Evolutionary conservation across 2,888 invertebrate genomes (phyloP), one percentile per base, ranked within the genome.

Genomic region (Rhagonycha lutea): DNA sequence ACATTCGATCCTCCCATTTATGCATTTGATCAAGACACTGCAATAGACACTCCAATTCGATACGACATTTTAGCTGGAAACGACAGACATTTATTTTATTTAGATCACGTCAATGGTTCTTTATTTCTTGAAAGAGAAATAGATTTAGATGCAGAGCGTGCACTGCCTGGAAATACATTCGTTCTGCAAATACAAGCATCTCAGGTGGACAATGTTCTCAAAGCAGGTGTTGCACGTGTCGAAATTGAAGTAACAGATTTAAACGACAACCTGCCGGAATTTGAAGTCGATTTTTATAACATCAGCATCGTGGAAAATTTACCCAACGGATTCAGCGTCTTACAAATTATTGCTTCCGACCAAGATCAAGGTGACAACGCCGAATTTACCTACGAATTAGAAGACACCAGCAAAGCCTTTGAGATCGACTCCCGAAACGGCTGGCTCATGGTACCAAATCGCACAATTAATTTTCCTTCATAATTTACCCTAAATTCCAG

Each of bases 221-320:
- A 94, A 83, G 91, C 93, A 28, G 94, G 94, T 0, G 89, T 92
- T 5, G 94, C 96, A 0, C 89, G 93, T 70, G 90, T 94, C 0
- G 94, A 95, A 85, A 88, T 96, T 0, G 92, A 95, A 86, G 88
- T 95, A 3, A 84, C 93, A 60, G 95, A 96, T 83, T 87, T 95
- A 10, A 95, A 96, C 83, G 96, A 96, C 85, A 96, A 96, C 86
- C 88, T 94, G 23, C 96, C 96, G 0, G 94, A 95, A 82, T 97
- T 97, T 81, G 96, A 96, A 85, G 95, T 95, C 0, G 96, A 96
- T 83, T 92, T 95, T 83, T 96, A 97, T 85, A 96, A 96, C 82
- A 96, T 97, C 79, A 96, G 96, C 80, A 96, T 97, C 79, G 96
- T 96, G 63, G 97, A 97, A 86, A 97, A 97, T 86, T 89, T 96